These are phyloP conservation scores for Pseudocheirus occidentalis DNA, from an alignment of 2,797 vertebrate genomes.

Conservation along the genomic window DNA sequence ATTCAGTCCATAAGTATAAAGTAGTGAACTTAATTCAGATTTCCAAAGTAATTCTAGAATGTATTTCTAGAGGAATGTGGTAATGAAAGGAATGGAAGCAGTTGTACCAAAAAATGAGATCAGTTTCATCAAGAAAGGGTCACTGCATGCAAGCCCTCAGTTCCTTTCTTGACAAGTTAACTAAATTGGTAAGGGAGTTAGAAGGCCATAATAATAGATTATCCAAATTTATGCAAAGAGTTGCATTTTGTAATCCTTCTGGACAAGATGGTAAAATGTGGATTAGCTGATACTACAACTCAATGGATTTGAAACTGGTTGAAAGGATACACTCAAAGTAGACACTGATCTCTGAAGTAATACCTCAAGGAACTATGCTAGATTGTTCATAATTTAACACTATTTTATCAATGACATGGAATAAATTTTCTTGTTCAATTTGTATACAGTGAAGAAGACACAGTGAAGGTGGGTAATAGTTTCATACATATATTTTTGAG, in stretches of 20 bases:
- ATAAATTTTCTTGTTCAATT: not conserved
- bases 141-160: not conserved
- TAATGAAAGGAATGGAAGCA: not conserved
- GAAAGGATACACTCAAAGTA: not conserved
- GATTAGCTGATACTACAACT: not conserved
- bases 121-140: not conserved
- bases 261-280: not conserved
- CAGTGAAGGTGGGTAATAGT: not conserved
- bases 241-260: not conserved
- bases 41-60: too few relatives aligned
- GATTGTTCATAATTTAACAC: not conserved
- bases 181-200: not conserved
- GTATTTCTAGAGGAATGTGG: too few relatives aligned
- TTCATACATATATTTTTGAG: not conserved
- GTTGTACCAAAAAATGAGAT: not conserved
- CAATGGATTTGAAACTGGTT: not conserved
- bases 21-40: not conserved
- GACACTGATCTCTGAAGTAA: not conserved
- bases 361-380: not conserved
- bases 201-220: not conserved
- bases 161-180: not conserved
- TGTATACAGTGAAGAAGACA: not conserved
- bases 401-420: not conserved
- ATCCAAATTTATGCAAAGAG: not conserved
- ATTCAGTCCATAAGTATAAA: not conserved